Conservation (phyloP, 2,113 vertebrate species). For the Peromyscus californicus region DNA sequence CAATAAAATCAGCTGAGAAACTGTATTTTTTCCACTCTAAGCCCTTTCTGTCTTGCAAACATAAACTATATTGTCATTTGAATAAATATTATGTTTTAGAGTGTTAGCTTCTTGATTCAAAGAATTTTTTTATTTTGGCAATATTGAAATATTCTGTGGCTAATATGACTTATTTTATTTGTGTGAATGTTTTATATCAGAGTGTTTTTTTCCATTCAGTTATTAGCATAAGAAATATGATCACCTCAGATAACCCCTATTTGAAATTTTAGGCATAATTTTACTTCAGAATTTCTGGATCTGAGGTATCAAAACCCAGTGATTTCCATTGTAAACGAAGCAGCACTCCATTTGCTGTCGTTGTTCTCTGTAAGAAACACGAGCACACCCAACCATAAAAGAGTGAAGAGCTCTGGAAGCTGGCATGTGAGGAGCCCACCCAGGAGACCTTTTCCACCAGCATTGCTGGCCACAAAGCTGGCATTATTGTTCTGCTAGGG, state of each 20-base stretch:
- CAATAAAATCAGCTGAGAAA: neutral
- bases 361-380: neutral
- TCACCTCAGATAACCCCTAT: neutral
- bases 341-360: neutral
- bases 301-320: neutral
- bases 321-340: neutral
- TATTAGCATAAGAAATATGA: conserved; percentile 51
- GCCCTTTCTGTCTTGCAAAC: neutral
- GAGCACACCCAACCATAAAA: neutral
- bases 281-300: conserved; percentile 41
- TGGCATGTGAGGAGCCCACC: neutral
- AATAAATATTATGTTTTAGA: conserved; percentile 60
- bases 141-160: conserved; percentile 20
- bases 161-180: conserved; percentile 43
- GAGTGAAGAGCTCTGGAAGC: neutral
- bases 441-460: neutral
- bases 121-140: conserved; percentile 26
- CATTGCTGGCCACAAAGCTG: neutral
- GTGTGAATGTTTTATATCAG: neutral
- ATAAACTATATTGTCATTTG: neutral
- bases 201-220: conserved; percentile 10
- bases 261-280: conserved; percentile 64
- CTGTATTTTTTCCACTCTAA: conserved; percentile 53
- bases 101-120: conserved; percentile 56
- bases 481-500: neutral